These are phyloP conservation scores for Triplophysa bombifrons DNA, from an alignment of 2,797 vertebrate genomes.

Conservation along the genomic window DNA sequence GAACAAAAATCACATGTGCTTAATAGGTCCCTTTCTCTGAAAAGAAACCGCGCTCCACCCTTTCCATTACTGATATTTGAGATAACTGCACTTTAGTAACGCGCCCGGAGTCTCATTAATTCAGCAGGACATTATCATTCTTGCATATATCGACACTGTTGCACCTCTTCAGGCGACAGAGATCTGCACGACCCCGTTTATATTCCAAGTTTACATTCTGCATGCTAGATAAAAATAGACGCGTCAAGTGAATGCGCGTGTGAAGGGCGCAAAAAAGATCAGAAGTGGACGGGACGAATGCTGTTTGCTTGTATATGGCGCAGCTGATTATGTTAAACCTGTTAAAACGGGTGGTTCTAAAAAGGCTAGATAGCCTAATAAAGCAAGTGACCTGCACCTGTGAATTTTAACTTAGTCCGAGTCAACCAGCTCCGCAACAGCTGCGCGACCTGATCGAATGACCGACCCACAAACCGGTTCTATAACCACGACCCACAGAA, in stretches of 20 bases:
- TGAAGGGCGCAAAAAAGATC: conserved; percentile 22
- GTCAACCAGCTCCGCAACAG: conserved; percentile 67
- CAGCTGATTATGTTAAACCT: background rate
- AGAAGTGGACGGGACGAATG: background rate
- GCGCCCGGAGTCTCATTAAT: background rate
- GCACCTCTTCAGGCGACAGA: conserved; percentile 19
- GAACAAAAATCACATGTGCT: conserved; percentile 30
- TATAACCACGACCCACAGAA: conserved; percentile 25
- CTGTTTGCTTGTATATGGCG: background rate
- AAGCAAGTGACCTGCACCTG: conserved; percentile 33
- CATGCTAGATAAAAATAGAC: conserved; percentile 52
- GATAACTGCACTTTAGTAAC: conserved; percentile 11
- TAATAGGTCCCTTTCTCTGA: background rate
- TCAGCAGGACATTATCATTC: background rate
- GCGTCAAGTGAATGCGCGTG: conserved; percentile 15
- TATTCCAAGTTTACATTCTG: conserved; percentile 48
- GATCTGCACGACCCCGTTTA: conserved; percentile 23
- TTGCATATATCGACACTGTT: conserved; percentile 4
- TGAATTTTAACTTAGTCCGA: conserved; percentile 33
- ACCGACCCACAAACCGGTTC: conserved; percentile 69
- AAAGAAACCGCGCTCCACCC: conserved; percentile 33
- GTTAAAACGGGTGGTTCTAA: background rate
- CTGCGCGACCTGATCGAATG: conserved; percentile 74
- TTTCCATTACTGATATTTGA: conserved; percentile 43
- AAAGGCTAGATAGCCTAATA: conserved; percentile 17